Base-by-base conservation (phyloP, 2,113 vertebrate genomes). In the Fukomys damarensis region DNA sequence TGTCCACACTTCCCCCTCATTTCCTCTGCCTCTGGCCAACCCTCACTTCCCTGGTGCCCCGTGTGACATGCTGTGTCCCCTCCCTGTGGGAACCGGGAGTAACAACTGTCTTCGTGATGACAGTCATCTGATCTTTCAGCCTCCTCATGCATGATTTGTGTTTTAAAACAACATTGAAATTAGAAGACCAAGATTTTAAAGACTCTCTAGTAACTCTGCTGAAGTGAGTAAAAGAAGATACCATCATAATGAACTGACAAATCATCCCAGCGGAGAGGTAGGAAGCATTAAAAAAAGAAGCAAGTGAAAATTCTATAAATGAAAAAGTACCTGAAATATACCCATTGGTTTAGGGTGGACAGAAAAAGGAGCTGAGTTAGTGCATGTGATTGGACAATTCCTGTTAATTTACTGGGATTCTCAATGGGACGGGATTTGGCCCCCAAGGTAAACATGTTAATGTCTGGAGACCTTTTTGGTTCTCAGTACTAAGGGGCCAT, bases 131-230 rank as follows among this genome's bases (percentile, higher is more conserved):
- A 74, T 38, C 35, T 41, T 10, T 49, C 59, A 66, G 20, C 12
- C 56, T 61, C 32, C 43, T 66, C 41, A 65, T 19, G 30, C 8
- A 52, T 38, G n/a, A 41, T 22, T 54, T 68, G 12, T 14, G 66
- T 56, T 84, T 90, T 80, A 66, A 88, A 94, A 61, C 14, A 81
- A 84, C 5, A 1, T 11, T 91, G 59, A 77, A 49, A 92, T 84
- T 95, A 63, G 68, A 86, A 93, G 46, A 93, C 83, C 92, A 85
- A 85, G 41, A 80, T 83, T 72, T 46, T 77, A 82, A 86, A 59
- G 52, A 24, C 6, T 35, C 7, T 90, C 30, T 35, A 83, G 41
- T 32, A 79, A 52, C 3, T 61, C 38, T n/a, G 12, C 20, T 89
- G 68, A 52, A 83, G 56, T n/a, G 72, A 86, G 3, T 58, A 76